Conservation (phyloP, 2,113 vertebrate genomes). For the Apodemus speciosus region DNA sequence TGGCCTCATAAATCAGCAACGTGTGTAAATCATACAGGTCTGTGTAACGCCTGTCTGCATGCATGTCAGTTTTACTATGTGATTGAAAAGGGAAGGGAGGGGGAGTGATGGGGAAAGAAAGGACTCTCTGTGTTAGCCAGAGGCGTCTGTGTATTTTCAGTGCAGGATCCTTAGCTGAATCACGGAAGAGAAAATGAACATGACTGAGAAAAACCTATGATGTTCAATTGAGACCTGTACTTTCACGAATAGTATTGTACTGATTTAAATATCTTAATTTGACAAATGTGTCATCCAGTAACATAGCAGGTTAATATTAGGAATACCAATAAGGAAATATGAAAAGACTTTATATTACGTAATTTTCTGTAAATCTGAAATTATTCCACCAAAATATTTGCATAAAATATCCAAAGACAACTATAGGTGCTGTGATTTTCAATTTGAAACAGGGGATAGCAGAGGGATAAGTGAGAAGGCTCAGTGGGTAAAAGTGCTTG, state of each 20-base stretch:
- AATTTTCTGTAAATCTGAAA: background rate
- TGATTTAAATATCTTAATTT: constrained; percentile 6
- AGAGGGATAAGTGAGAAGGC: too few relatives aligned
- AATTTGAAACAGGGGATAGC: background rate
- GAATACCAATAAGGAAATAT: background rate
- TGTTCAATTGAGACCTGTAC: background rate
- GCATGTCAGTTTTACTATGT: background rate
- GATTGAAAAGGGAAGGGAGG: background rate
- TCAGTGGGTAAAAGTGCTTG: background rate
- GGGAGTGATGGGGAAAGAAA: background rate
- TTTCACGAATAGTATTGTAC: background rate
- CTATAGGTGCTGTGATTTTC: background rate
- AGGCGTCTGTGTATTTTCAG: background rate
- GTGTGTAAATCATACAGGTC: background rate
- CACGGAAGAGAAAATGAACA: background rate
- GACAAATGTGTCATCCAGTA: background rate
- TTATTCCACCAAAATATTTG: background rate
- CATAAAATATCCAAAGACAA: background rate
- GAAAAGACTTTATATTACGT: background rate
- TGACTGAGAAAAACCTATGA: background rate
- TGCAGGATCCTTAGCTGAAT: background rate
- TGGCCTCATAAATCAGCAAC: background rate
- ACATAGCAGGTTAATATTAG: background rate
- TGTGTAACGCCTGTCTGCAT: background rate
- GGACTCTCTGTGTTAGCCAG: too few relatives aligned